These are phyloP conservation scores for Candidula unifasciata DNA, from an alignment of 2,888 invertebrate genomes.

Conservation along the genomic window DNA sequence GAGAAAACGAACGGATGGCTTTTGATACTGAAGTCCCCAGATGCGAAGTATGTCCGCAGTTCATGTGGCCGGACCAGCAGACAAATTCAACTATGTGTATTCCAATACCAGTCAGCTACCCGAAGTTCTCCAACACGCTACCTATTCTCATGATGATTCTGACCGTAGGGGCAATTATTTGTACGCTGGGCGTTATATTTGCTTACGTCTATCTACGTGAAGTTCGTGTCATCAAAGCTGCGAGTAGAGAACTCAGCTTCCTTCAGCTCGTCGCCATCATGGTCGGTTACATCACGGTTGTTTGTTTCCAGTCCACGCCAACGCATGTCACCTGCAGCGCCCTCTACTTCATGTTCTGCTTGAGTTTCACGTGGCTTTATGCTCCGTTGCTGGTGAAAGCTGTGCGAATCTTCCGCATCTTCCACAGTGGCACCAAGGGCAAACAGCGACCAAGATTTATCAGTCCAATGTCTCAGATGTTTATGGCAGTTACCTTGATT, in stretches of 20 bases:
- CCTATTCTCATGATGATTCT: constrained; percentile 46
- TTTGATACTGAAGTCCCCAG: constrained; percentile 40
- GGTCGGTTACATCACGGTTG: constrained; percentile 61
- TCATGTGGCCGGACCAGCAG: constrained; percentile 57
- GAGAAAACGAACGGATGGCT: constrained; percentile 55
- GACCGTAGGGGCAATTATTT: constrained; percentile 38
- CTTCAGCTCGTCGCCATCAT: constrained; percentile 65
- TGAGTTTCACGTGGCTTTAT: constrained; percentile 59
- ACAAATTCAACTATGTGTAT: constrained; percentile 49
- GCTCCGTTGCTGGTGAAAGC: constrained; percentile 61
- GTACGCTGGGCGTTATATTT: constrained; percentile 32
- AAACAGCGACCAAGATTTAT: constrained; percentile 55
- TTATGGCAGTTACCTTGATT: constrained; percentile 48
- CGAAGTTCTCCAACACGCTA: constrained; percentile 30
- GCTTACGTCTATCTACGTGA: constrained; percentile 52
- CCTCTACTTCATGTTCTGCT: constrained; percentile 54
- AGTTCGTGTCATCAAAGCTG: constrained; percentile 68
- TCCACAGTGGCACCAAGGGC: constrained; percentile 58
- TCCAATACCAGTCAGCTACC: constrained; percentile 37
- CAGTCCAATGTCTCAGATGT: constrained; percentile 55
- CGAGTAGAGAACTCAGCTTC: constrained; percentile 66
- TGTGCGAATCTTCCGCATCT: constrained; percentile 60
- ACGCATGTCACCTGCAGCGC: constrained; percentile 46
- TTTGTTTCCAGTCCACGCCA: constrained; percentile 61
- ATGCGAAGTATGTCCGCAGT: constrained; percentile 55